Evolutionary conservation across 2,113 vertebrate species (phyloP).

Genomic region (Scopus umbretta): DNA sequence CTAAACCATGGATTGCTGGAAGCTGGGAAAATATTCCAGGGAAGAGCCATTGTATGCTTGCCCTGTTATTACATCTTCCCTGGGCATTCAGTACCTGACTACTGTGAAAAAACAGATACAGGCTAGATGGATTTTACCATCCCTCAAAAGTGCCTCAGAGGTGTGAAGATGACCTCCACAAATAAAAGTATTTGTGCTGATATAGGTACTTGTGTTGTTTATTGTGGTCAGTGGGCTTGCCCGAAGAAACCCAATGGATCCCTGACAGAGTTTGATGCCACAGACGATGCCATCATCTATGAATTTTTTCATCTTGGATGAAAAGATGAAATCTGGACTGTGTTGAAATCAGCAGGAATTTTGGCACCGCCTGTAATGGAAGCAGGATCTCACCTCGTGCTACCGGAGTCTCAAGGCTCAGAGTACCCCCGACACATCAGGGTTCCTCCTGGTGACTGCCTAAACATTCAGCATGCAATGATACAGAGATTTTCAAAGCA

Average conservation of each 20-base stretch:
- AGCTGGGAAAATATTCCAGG: background rate
- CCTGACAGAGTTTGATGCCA: background rate
- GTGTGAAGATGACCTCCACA: background rate
- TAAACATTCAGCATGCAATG: background rate
- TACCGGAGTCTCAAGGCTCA: background rate
- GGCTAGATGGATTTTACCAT: background rate
- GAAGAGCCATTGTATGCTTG: background rate
- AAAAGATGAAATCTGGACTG: background rate
- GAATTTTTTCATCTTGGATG: background rate
- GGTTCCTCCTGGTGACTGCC: background rate
- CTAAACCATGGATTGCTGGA: background rate
- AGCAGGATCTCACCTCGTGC: background rate
- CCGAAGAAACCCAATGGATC: background rate
- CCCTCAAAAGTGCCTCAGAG: background rate
- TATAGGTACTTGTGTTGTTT: background rate
- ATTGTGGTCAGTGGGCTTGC: background rate
- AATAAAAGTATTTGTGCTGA: background rate
- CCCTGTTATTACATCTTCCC: background rate
- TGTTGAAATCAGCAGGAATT: background rate
- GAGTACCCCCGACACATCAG: rapidly evolving
- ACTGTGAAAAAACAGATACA: background rate
- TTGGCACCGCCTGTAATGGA: background rate
- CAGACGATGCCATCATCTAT: background rate
- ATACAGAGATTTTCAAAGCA: background rate
- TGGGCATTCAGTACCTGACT: background rate